Percentiles rank a stretch among this genome's conserved stretches.
Evolutionary conservation across 1,140 invertebrate genomes (phyloP).

Genomic region (Drosophila carrolli): DNA sequence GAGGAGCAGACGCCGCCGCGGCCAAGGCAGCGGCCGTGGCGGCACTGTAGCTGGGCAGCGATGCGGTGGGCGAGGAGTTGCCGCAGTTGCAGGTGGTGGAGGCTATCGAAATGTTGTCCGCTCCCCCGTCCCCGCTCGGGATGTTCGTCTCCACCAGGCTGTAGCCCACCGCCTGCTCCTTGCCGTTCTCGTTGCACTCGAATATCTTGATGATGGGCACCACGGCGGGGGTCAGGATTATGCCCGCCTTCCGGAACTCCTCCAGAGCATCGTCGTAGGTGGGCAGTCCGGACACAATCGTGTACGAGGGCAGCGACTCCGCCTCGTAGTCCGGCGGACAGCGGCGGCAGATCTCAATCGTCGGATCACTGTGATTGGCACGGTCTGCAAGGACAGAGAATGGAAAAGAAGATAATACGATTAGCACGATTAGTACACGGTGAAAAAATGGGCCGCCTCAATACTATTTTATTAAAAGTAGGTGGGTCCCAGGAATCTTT

Average conservation of each 20-base stretch:
- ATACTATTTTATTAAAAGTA: neutral
- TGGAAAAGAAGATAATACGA: too few relatives aligned
- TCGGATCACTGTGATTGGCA: constrained; percentile 72
- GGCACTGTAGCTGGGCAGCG: constrained; percentile 67
- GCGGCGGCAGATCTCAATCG: constrained; percentile 77
- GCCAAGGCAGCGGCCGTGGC: constrained; percentile 55
- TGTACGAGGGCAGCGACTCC: constrained; percentile 87
- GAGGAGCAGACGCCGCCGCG: constrained; percentile 36
- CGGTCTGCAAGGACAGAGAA: constrained; percentile 62
- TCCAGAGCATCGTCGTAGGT: constrained; percentile 88
- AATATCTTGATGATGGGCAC: constrained; percentile 83
- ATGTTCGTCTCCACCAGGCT: constrained; percentile 61
- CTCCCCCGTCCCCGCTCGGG: constrained; percentile 25
- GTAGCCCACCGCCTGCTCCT: constrained; percentile 66
- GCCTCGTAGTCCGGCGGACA: constrained; percentile 84
- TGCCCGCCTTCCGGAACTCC: constrained; percentile 85
- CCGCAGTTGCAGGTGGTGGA: constrained; percentile 67
- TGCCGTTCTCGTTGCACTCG: constrained; percentile 50
- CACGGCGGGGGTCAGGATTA: constrained; percentile 69
- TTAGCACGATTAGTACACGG: neutral
- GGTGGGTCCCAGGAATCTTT: too few relatives aligned
- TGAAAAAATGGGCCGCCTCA: neutral
- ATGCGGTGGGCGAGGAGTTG: constrained; percentile 44
- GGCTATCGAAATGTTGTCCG: constrained; percentile 60
- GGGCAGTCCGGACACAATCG: constrained; percentile 87